Evolutionary conservation across 2,113 vertebrate genomes (phyloP).

Genomic region (Gnathonemus longibarbis): DNA sequence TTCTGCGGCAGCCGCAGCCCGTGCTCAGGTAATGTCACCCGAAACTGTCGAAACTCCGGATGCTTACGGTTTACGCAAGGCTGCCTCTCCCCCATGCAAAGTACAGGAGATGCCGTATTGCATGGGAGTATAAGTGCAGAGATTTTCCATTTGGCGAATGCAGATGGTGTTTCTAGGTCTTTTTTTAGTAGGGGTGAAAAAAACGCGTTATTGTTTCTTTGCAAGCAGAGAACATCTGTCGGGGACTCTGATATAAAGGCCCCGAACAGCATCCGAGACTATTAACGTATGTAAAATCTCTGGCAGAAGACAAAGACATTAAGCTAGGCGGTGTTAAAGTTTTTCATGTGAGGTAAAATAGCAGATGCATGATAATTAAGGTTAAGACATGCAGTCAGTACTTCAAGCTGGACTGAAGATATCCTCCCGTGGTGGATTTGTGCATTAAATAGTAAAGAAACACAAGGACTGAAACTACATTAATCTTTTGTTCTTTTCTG

Average conservation of each 20-base stretch:
- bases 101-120: background rate
- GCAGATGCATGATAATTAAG: background rate
- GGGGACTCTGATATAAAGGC: background rate
- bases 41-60: background rate
- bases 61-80: background rate
- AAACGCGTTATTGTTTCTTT: background rate
- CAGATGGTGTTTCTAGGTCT: background rate
- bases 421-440: too few relatives aligned
- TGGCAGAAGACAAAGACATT: background rate
- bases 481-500: background rate
- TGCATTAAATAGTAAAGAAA: background rate
- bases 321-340: background rate
- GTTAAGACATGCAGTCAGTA: background rate
- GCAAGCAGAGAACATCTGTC: background rate
- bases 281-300: background rate
- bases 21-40: background rate
- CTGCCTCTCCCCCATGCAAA: background rate
- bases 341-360: background rate
- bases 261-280: background rate
- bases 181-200: background rate
- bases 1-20: background rate
- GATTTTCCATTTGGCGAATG: background rate
- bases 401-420: background rate
- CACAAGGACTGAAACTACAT: background rate
- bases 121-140: background rate